A percentile compares a stretch with the other conserved stretches of the same genome.
These are phyloP conservation scores for Oligia latruncula DNA, from an alignment of 2,888 invertebrate species.

Conservation along the genomic window DNA sequence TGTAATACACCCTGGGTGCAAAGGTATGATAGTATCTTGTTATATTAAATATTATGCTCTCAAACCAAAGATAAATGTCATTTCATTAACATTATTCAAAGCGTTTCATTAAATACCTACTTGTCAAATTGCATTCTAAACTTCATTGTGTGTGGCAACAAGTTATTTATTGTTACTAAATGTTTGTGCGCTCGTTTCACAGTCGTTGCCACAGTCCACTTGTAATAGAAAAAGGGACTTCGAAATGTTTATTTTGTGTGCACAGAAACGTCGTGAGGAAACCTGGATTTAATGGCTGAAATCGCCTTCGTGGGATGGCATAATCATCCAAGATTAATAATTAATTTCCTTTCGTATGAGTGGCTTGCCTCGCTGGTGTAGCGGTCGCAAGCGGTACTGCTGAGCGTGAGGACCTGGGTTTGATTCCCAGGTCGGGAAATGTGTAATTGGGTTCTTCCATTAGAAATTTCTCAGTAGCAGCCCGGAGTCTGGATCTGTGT, in stretches of 20 bases:
- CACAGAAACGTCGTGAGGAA: too few relatives aligned
- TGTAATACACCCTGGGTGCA: accelerated
- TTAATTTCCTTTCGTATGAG: not conserved
- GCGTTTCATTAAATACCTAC: conserved; percentile 1
- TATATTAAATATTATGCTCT: not conserved
- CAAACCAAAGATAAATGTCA: not conserved
- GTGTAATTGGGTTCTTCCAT: too few relatives aligned
- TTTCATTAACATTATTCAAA: too few relatives aligned
- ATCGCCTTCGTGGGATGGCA: not conserved
- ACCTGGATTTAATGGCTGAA: not conserved
- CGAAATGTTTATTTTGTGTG: conserved; percentile 1
- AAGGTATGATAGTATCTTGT: not conserved
- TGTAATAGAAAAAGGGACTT: conserved; percentile 21
- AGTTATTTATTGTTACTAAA: conserved; percentile 34
- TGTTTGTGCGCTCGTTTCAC: conserved; percentile 17
- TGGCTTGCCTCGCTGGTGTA: not conserved
- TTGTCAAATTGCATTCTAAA: conserved; percentile 12
- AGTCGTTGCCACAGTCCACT: conserved; percentile 18
- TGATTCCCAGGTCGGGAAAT: not conserved
- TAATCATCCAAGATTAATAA: not conserved
- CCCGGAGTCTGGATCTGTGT: not conserved
- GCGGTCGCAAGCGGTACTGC: not conserved
- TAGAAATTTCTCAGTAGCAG: too few relatives aligned
- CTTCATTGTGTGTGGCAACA: conserved; percentile 14
- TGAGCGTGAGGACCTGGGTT: not conserved